Evolutionary conservation across 2,113 vertebrate species (phyloP), one percentile per base, ranked within the genome.

Genomic region (Gallinago jamesoni): DNA sequence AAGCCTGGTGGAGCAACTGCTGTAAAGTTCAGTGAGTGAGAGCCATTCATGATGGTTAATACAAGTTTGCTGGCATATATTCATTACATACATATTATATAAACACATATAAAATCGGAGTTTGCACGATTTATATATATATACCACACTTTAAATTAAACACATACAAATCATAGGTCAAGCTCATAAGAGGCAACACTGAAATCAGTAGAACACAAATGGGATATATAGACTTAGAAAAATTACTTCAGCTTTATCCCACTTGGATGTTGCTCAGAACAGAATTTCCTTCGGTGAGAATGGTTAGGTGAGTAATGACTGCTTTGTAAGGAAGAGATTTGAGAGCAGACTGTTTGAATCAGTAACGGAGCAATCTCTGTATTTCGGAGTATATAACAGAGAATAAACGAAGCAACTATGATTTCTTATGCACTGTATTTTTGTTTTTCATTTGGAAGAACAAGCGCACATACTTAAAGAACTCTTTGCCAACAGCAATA

Each of bases 101-200:
- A 95, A 93, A 94, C 53, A 93, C 43, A 50, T 84, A 93, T 84
- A 78, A 95, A 95, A 94, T 78, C 70, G 50, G 77, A 89, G 45
- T 95, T 93, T 89, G 87, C 48, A 75, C 10, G 3, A 53, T 84
- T 87, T 91, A n/a, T 93, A 45, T 28, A 85, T 72, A 84, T 78
- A 78, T 56, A 81, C 88, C 56, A 23, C 57, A 25, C 84, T 82
- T 94, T 91, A 96, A 97, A 97, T 97, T 96, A 94, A 95, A 96
- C 96, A 94, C 95, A 0, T 96, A 89, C 62, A 96, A 95, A 97
- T 96, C 94, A 96, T 87, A 94, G 94, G 95, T 96, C 92, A 96
- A 66, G 31, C 90, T 94, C 28, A 39, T 92, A 94, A 96, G 76
- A 84, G 66, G 64, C 62, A 91, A 31, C 69, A 55, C 35, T 91